Percentiles rank a stretch among this genome's conserved stretches.
These are phyloP conservation scores for Sympetrum striolatum DNA, from an alignment of 2,888 invertebrate genomes.

Conservation along the genomic window DNA sequence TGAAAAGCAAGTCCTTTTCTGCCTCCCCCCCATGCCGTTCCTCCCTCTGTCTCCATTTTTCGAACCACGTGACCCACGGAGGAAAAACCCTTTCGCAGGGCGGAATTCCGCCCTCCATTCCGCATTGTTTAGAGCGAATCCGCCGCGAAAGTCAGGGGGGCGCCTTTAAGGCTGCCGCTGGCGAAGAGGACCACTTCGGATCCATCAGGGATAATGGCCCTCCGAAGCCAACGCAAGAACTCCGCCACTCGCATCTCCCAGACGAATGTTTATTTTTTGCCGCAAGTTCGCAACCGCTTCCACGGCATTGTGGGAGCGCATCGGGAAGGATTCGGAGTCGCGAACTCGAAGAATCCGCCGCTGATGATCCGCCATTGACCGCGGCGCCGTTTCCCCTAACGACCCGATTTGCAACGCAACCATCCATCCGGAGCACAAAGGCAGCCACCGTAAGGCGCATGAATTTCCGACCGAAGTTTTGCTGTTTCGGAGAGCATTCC, in stretches of 20 bases:
- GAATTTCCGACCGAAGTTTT: background rate
- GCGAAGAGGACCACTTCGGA: background rate
- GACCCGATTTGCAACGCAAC: conserved; percentile 5
- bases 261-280: background rate
- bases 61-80: background rate
- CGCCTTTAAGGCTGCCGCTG: background rate
- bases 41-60: background rate
- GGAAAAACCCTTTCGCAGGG: background rate
- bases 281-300: background rate
- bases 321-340: background rate
- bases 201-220: conserved; percentile 20
- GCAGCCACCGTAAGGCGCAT: conserved; percentile 15
- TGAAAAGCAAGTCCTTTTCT: conserved; percentile 28
- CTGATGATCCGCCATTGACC: conserved; percentile 15
- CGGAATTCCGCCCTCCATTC: background rate
- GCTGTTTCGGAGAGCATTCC: background rate
- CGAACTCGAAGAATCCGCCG: conserved; percentile 2
- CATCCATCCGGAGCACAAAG: conserved; percentile 45
- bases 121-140: background rate
- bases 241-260: background rate
- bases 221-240: conserved; percentile 18
- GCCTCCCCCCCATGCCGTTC: background rate
- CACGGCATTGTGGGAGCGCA: background rate
- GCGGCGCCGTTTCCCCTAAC: conserved; percentile 16
- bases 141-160: background rate